A percentile compares a stretch with the other conserved stretches of the same genome.
Evolutionary conservation across 2,113 vertebrate genomes (phyloP).

Genomic region (Xiphias gladius): DNA sequence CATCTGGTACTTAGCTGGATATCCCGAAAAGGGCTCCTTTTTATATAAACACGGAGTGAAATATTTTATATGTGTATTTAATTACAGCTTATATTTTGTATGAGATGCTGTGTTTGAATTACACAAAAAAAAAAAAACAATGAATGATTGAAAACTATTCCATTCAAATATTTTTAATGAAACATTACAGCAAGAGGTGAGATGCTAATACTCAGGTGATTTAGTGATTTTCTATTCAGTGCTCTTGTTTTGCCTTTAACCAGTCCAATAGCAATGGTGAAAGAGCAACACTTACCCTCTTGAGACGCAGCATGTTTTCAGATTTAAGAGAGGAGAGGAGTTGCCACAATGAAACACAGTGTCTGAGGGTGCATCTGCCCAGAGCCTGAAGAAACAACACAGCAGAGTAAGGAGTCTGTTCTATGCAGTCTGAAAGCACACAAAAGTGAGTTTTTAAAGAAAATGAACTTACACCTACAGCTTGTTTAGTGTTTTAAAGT

Average conservation of each 20-base stretch:
- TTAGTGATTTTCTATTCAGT: too few species aligned
- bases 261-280: not conserved
- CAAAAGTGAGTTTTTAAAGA: not conserved
- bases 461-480: not conserved
- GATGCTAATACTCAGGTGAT: too few species aligned
- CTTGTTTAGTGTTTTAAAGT: not conserved
- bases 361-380: slow-evolving; percentile 82
- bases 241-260: not conserved
- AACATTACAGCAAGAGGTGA: too few species aligned
- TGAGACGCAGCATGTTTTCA: slow-evolving; percentile 86
- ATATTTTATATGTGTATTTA: not conserved
- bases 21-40: slow-evolving; percentile 88
- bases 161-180: too few species aligned
- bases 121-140: not conserved
- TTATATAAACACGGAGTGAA: not conserved
- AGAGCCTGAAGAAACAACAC: slow-evolving; percentile 81
- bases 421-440: too few species aligned
- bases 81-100: not conserved
- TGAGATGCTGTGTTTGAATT: not conserved
- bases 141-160: too few species aligned
- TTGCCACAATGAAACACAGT: slow-evolving; percentile 89
- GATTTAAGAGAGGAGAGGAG: slow-evolving; percentile 88
- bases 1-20: slow-evolving; percentile 77
- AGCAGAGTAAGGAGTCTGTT: not conserved
- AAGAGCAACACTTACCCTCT: slow-evolving; percentile 76